phyloP scores from a whole-genome alignment of 2,797 vertebrate genomes.

The Mallotus villosus region DNA sequence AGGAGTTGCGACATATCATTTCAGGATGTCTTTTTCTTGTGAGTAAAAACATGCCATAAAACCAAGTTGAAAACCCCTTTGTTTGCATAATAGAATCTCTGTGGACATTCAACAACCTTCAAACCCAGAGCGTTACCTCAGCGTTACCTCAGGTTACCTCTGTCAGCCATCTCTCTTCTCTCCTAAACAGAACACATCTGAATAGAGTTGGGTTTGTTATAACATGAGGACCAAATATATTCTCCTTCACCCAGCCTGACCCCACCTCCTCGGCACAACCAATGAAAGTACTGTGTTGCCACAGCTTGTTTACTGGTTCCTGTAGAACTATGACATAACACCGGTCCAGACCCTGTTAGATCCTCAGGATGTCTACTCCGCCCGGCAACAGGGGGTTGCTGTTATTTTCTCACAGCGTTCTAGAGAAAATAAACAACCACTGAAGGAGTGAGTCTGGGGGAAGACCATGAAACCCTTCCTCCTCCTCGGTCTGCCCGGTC shows the following conservation, averaged over 20 bases:
- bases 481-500: constrained; percentile 4
- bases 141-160: constrained; percentile 28
- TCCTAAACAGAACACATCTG: constrained; percentile 40
- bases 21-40: background rate
- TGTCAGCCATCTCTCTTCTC: constrained; percentile 12
- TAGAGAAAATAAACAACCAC: constrained; percentile 49
- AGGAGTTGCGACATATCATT: background rate
- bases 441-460: background rate
- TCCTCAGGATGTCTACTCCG: constrained; percentile 32
- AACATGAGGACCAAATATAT: constrained; percentile 40
- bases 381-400: constrained; percentile 41
- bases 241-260: constrained; percentile 35
- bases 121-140: constrained; percentile 46
- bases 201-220: constrained; percentile 49
- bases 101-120: background rate
- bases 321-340: constrained; percentile 36
- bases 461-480: background rate
- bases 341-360: constrained; percentile 23
- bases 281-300: constrained; percentile 44
- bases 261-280: constrained; percentile 61
- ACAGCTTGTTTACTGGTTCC: constrained; percentile 54
- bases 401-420: constrained; percentile 45
- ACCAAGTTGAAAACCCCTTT: background rate
- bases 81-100: background rate
- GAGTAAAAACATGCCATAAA: background rate